phyloP scores from a whole-genome alignment of 2,888 invertebrate genomes.

The Aromia moschata region DNA sequence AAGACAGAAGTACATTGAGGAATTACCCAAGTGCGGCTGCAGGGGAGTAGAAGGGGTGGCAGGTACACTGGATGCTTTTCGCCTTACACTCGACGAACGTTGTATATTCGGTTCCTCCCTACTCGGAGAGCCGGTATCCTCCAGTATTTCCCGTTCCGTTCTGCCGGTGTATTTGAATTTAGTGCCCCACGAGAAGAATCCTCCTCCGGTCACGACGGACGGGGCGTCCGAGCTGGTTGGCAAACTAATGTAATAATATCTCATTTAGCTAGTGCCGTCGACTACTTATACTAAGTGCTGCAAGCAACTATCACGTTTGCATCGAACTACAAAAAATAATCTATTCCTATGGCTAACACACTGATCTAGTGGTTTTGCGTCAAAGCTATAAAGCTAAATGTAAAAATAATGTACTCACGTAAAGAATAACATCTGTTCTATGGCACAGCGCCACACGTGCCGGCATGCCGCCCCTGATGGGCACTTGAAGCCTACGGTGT shows the following conservation, averaged over 20 bases:
- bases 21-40: slow-evolving; percentile 73
- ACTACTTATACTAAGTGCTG: slow-evolving; percentile 31
- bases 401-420: slow-evolving; percentile 75
- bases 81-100: slow-evolving; percentile 68
- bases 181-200: slow-evolving; percentile 92
- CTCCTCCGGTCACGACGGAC: slow-evolving; percentile 88
- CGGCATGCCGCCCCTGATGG: slow-evolving; percentile 91
- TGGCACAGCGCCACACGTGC: slow-evolving; percentile 97
- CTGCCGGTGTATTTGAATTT: slow-evolving; percentile 93
- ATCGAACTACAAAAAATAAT: too few species aligned
- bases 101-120: slow-evolving; percentile 67
- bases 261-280: slow-evolving; percentile 31
- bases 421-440: slow-evolving; percentile 98
- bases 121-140: slow-evolving; percentile 77
- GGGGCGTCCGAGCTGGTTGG: slow-evolving; percentile 85
- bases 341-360: too few species aligned
- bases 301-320: too few species aligned
- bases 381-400: too few species aligned
- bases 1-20: too few species aligned
- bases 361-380: too few species aligned
- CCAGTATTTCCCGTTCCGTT: slow-evolving; percentile 90
- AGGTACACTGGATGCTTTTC: slow-evolving; percentile 88
- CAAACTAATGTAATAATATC: slow-evolving; percentile 67
- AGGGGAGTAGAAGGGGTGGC: slow-evolving; percentile 87
- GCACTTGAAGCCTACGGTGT: slow-evolving; percentile 95